Conservation (phyloP, 2,797 vertebrate genomes). For the Lycodopsis pacificus region DNA sequence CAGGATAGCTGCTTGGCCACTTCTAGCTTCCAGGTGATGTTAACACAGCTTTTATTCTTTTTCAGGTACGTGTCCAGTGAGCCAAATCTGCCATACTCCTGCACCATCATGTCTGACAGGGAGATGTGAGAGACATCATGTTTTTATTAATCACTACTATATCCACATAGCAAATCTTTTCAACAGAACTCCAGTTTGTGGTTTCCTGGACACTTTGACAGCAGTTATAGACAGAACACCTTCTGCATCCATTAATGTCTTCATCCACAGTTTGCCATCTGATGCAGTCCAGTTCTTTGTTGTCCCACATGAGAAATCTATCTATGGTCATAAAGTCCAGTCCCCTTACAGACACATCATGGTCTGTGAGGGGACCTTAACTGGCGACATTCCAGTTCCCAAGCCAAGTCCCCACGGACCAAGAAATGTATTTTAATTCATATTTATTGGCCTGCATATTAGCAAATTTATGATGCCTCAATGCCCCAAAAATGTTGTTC, state of each 20-base stretch:
- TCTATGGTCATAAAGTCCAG: not conserved
- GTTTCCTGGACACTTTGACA: not conserved
- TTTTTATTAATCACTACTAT: not conserved
- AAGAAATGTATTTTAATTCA: not conserved
- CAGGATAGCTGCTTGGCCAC: conserved; percentile 97
- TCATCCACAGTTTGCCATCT: not conserved
- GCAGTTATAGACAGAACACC: not conserved
- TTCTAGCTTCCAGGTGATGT: conserved; percentile 97
- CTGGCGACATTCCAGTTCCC: not conserved
- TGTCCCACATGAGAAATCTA: not conserved
- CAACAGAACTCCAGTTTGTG: not conserved
- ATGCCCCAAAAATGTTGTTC: not conserved
- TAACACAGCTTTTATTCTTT: conserved; percentile 92
- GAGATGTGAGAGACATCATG: not conserved
- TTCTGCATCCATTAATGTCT: not conserved
- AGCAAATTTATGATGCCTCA: not conserved
- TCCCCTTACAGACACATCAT: not conserved
- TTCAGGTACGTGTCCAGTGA: conserved; percentile 96
- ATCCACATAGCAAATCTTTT: not conserved
- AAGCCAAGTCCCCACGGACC: not conserved
- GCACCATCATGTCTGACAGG: conserved; percentile 94
- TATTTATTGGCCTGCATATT: not conserved
- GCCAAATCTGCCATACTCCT: conserved; percentile 96
- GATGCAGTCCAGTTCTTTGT: not conserved
- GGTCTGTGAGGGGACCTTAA: not conserved